These are phyloP conservation scores for Drosophila biarmipes DNA, from an alignment of 1,140 invertebrate species.

Conservation along the genomic window DNA sequence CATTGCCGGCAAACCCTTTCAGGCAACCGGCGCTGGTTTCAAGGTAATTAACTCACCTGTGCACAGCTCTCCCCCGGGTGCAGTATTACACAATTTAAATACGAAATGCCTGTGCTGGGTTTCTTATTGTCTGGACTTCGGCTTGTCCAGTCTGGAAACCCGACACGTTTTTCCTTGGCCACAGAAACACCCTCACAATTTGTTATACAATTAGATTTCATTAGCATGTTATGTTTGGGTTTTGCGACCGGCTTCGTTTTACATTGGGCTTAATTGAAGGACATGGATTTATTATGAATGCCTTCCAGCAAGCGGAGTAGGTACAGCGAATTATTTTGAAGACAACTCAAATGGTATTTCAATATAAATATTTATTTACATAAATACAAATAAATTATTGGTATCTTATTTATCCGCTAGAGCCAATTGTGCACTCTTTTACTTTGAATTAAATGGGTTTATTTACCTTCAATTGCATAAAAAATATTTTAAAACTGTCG, in stretches of 20 bases:
- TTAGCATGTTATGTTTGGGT: background rate
- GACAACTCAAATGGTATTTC: background rate
- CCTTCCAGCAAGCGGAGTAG: background rate
- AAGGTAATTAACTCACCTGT: constrained; percentile 17
- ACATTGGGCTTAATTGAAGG: background rate
- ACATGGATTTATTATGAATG: no score
- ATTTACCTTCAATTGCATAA: no score
- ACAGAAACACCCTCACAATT: background rate
- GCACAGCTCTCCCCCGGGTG: background rate
- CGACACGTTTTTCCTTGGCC: background rate
- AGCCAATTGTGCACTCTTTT: no score
- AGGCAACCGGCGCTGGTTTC: background rate
- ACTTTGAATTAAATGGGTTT: no score
- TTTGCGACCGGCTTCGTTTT: background rate
- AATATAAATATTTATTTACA: background rate
- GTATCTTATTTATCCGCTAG: no score
- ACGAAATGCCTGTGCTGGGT: background rate
- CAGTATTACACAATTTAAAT: background rate
- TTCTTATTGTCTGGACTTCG: background rate
- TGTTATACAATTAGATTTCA: background rate
- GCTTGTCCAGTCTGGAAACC: background rate
- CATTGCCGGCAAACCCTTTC: background rate
- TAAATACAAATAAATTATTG: no score
- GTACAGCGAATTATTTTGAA: background rate
- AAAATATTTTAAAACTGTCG: background rate